Percentiles rank a stretch among this genome's conserved stretches.
Evolutionary conservation across 1,140 invertebrate species (phyloP).

Genomic region (Phortica variegata): DNA sequence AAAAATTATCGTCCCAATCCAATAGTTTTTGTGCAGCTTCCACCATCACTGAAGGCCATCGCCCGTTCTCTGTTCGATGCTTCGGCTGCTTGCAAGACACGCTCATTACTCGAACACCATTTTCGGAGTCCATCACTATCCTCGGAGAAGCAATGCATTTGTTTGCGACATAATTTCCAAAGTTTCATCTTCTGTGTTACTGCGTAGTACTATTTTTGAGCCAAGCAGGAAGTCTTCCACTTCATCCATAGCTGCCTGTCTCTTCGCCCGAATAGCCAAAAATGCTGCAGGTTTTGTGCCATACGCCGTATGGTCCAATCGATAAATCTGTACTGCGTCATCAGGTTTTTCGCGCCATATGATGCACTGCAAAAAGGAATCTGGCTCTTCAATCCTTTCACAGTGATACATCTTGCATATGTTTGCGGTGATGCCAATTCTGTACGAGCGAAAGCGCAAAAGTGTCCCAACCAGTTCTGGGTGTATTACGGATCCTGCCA

Average conservation of each 20-base stretch:
- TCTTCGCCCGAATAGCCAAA: conserved; percentile 31
- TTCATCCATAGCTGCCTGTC: conserved; percentile 42
- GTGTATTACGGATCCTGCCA: conserved; percentile 18
- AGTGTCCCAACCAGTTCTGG: conserved; percentile 36
- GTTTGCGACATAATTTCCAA: conserved; percentile 12
- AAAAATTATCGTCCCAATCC: no score
- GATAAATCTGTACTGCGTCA: conserved; percentile 14
- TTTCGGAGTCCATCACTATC: conserved; percentile 3
- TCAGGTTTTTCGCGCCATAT: not conserved
- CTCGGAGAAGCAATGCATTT: not conserved
- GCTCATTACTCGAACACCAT: no score
- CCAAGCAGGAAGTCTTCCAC: conserved; percentile 4
- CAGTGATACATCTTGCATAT: conserved; percentile 25
- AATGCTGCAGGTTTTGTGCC: conserved; percentile 32
- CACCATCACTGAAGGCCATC: no score
- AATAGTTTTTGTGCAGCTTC: no score
- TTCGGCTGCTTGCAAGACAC: no score
- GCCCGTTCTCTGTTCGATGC: no score
- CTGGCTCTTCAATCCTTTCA: not conserved
- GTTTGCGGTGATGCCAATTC: conserved; percentile 6
- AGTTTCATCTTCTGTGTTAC: conserved; percentile 23
- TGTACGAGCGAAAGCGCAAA: conserved; percentile 46
- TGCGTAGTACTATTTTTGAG: conserved; percentile 14
- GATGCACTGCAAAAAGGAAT: conserved; percentile 12
- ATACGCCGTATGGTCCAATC: conserved; percentile 36